These are phyloP conservation scores for Microtus montanus DNA, from an alignment of 2,113 vertebrate genomes.

Conservation along the genomic window DNA sequence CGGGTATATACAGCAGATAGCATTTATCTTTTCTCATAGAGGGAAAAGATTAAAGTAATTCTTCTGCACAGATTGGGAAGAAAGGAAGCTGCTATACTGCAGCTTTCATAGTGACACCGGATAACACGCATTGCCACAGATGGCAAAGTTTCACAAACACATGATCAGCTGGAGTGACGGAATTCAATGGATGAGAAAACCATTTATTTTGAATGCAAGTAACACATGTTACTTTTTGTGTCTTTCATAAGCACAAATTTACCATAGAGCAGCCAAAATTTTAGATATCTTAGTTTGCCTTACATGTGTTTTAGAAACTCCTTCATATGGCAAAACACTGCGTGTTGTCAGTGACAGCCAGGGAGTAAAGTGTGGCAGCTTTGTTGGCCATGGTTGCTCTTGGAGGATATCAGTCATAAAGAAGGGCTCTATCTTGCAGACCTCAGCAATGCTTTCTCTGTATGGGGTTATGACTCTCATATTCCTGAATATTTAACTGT, in stretches of 20 bases:
- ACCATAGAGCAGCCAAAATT: background rate
- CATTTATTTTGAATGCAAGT: constrained; percentile 71
- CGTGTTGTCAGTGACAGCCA: background rate
- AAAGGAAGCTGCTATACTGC: constrained; percentile 75
- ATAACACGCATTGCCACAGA: constrained; percentile 81
- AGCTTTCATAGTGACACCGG: constrained; percentile 83
- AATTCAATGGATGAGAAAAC: constrained; percentile 73
- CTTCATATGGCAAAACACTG: background rate
- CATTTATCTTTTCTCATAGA: constrained; percentile 88
- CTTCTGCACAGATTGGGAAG: constrained; percentile 81
- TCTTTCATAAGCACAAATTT: constrained; percentile 48
- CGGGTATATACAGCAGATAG: constrained; percentile 90
- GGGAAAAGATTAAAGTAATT: constrained; percentile 88
- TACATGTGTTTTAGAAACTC: background rate
- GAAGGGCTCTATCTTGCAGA: background rate
- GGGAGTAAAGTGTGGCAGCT: too few relatives aligned
- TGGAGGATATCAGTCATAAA: background rate
- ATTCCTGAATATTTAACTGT: background rate
- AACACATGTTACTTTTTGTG: constrained; percentile 64
- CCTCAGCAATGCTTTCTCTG: background rate
- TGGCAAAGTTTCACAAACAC: constrained; percentile 82
- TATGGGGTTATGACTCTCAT: background rate
- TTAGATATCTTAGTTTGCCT: background rate
- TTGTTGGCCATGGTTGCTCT: background rate
- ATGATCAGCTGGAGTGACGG: constrained; percentile 69